Evolutionary conservation across 2,113 vertebrate species (phyloP).

Genomic region (Motacilla tschutschensis): DNA sequence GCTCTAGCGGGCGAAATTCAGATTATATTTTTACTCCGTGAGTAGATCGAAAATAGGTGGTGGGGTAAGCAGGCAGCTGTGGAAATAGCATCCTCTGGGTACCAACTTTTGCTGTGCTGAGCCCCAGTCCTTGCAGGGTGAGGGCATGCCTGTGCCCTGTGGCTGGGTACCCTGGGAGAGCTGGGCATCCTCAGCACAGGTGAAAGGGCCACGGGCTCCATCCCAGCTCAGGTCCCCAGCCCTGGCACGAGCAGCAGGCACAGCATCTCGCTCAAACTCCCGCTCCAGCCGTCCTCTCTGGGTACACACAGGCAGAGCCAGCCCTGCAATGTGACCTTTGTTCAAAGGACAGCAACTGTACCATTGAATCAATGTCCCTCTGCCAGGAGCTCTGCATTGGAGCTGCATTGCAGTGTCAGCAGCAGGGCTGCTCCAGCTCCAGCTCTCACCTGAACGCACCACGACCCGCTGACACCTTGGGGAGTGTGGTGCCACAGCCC

Average conservation of each 20-base stretch:
- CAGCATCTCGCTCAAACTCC: accelerated
- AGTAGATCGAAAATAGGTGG: neutral
- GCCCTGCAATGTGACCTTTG: slow-evolving; percentile 43
- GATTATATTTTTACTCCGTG: neutral
- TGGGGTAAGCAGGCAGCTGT: neutral
- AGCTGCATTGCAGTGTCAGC: slow-evolving; percentile 69
- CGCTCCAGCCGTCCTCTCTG: neutral
- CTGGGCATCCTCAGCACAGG: neutral
- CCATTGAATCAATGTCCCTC: slow-evolving; percentile 20
- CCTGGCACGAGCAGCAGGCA: neutral
- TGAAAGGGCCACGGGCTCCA: neutral
- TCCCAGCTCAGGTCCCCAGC: accelerated
- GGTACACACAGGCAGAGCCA: neutral
- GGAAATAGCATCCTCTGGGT: neutral
- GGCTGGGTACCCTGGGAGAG: neutral
- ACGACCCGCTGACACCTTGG: neutral
- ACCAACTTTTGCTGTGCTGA: neutral
- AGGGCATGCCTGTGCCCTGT: neutral
- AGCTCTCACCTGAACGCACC: neutral
- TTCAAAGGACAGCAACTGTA: slow-evolving; percentile 32
- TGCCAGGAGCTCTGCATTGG: slow-evolving; percentile 48
- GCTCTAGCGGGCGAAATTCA: slow-evolving; percentile 18
- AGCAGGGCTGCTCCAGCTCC: neutral
- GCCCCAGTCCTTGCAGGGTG: neutral
- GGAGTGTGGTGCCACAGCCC: neutral